These are phyloP conservation scores for Ypsolopha sequella DNA, from an alignment of 2,888 invertebrate genomes.

Conservation along the genomic window DNA sequence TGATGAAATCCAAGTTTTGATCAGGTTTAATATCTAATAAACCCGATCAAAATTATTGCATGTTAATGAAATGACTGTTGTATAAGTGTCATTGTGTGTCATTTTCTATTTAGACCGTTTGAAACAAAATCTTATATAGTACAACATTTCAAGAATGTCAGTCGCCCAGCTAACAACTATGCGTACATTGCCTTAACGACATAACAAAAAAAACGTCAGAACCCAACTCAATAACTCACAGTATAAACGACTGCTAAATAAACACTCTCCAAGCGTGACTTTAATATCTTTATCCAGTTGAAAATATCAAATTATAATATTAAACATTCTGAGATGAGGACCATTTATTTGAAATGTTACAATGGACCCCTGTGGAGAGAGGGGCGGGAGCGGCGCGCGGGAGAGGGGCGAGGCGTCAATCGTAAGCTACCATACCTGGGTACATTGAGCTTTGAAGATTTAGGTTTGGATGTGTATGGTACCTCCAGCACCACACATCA, in stretches of 20 bases:
- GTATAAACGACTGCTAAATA: conserved; percentile 53
- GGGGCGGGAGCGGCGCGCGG: conserved; percentile 9
- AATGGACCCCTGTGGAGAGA: conserved; percentile 48
- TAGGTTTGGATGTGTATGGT: too few relatives aligned
- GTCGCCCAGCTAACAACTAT: background rate
- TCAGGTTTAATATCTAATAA: too few relatives aligned
- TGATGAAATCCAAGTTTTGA: too few relatives aligned
- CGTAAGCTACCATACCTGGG: conserved; percentile 9
- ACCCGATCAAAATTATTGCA: too few relatives aligned
- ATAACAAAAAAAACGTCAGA: conserved; percentile 19
- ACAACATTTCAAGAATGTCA: background rate
- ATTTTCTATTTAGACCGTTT: too few relatives aligned
- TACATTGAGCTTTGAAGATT: background rate
- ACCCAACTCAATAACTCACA: conserved; percentile 47
- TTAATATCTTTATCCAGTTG: conserved; percentile 68
- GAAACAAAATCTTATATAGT: background rate
- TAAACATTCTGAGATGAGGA: conserved; percentile 50
- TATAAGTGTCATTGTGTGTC: too few relatives aligned
- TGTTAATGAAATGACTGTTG: too few relatives aligned
- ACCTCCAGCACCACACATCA: too few relatives aligned
- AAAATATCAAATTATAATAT: conserved; percentile 71
- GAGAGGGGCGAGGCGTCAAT: conserved; percentile 8
- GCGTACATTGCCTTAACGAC: background rate
- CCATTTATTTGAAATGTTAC: conserved; percentile 54
- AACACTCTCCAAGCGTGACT: conserved; percentile 62